Evolutionary conservation across 2,113 vertebrate species (phyloP).

Genomic region (Setophaga petechia): DNA sequence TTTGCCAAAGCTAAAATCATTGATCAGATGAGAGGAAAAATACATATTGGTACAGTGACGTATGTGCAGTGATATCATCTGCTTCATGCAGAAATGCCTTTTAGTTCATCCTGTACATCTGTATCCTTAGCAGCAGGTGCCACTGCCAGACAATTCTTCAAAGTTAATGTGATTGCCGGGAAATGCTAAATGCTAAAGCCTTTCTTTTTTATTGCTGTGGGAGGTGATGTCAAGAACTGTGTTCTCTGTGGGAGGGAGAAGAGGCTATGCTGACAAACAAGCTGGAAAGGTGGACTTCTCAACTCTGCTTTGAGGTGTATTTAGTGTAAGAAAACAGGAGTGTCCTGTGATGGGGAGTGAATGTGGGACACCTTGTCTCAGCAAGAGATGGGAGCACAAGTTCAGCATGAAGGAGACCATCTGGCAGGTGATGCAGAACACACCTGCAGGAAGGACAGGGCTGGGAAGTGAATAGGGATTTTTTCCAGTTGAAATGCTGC

Average conservation of each 20-base stretch:
- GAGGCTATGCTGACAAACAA: not conserved
- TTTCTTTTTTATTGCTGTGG: not conserved
- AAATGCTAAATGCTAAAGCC: not conserved
- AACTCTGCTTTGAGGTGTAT: not conserved
- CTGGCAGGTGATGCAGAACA: not conserved
- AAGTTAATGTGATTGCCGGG: not conserved
- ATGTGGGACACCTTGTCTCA: not conserved
- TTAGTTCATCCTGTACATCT: conserved; percentile 49
- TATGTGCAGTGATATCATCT: not conserved
- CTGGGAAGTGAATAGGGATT: not conserved
- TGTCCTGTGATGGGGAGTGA: not conserved
- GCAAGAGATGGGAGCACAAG: not conserved
- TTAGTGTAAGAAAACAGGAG: not conserved
- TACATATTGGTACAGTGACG: not conserved
- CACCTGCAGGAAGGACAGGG: not conserved
- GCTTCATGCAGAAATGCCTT: not conserved
- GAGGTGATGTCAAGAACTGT: not conserved
- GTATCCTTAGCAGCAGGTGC: conserved; percentile 64
- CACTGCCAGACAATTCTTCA: conserved; percentile 55
- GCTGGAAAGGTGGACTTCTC: not conserved
- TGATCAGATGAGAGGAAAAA: conserved; percentile 8
- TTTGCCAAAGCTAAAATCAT: not conserved
- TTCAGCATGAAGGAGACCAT: not conserved
- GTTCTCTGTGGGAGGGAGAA: not conserved
- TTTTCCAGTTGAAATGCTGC: conserved; percentile 26